These are phyloP conservation scores for Perizoma affinitatum DNA, from an alignment of 2,888 invertebrate species.

Conservation along the genomic window DNA sequence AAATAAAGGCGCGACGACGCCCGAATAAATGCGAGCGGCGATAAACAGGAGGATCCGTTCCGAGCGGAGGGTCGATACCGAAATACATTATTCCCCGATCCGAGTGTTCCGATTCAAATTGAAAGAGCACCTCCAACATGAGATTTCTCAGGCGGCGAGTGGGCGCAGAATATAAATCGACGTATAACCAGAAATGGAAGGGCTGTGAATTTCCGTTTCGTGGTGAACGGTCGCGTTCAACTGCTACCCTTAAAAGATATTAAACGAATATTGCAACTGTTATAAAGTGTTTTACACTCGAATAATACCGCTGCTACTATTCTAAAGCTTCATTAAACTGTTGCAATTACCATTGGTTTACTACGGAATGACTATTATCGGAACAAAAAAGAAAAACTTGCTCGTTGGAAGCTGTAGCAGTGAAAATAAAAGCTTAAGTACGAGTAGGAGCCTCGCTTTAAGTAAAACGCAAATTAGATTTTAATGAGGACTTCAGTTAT, in stretches of 20 bases:
- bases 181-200: constrained; percentile 82
- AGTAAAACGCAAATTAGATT: constrained; percentile 63
- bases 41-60: constrained; percentile 83
- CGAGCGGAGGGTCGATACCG: constrained; percentile 81
- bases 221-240: constrained; percentile 63
- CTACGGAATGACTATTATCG: constrained; percentile 34
- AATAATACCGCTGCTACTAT: constrained; percentile 26
- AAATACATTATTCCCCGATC: constrained; percentile 84
- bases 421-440: constrained; percentile 53
- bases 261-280: constrained; percentile 46
- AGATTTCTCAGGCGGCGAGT: constrained; percentile 84
- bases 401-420: constrained; percentile 43
- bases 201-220: constrained; percentile 78
- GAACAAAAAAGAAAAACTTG: constrained; percentile 34
- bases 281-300: constrained; percentile 35
- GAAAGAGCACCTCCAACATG: constrained; percentile 84
- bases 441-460: constrained; percentile 51
- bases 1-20: constrained; percentile 82
- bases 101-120: constrained; percentile 84
- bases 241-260: constrained; percentile 52
- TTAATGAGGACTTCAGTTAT: constrained; percentile 58
- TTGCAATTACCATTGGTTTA: constrained; percentile 38
- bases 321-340: constrained; percentile 32
- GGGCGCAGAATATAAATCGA: constrained; percentile 84
- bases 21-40: constrained; percentile 83